phyloP scores from a whole-genome alignment of 1,140 invertebrate genomes.

The Trachelipus rathkii region DNA sequence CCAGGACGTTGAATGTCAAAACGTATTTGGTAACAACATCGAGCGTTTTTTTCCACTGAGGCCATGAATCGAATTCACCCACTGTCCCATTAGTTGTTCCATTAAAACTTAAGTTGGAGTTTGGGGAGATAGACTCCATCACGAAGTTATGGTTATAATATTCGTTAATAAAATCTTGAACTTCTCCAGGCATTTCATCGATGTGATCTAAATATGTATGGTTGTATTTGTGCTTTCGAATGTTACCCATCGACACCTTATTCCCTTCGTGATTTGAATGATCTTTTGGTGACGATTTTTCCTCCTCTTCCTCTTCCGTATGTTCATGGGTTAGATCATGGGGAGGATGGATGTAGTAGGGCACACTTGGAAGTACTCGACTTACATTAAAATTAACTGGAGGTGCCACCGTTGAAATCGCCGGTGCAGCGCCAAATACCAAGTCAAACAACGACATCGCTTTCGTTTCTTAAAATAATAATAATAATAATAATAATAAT shows the following conservation, averaged over 20 bases:
- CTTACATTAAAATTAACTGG: neutral
- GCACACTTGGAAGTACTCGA: neutral
- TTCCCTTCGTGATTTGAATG: too few relatives aligned
- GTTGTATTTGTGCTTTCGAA: neutral
- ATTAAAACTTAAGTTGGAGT: neutral
- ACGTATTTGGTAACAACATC: slow-evolving; percentile 16
- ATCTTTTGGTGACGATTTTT: too few relatives aligned
- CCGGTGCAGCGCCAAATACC: too few relatives aligned
- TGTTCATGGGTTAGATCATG: neutral
- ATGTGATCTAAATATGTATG: neutral
- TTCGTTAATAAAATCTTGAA: neutral
- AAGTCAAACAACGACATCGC: too few relatives aligned
- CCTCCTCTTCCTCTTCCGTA: too few relatives aligned
- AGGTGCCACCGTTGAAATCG: neutral
- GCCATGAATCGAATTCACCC: neutral
- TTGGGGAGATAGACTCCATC: neutral
- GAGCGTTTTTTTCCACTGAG: slow-evolving; percentile 18
- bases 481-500: too few relatives aligned
- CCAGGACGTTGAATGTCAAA: slow-evolving; percentile 24
- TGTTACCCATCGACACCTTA: neutral
- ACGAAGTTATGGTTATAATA: neutral
- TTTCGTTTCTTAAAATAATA: too few relatives aligned
- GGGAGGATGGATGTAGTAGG: neutral
- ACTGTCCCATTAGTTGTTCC: neutral
- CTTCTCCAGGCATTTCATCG: neutral